These are phyloP conservation scores for Calameuta filiformis DNA, from an alignment of 2,888 invertebrate species.

Conservation along the genomic window DNA sequence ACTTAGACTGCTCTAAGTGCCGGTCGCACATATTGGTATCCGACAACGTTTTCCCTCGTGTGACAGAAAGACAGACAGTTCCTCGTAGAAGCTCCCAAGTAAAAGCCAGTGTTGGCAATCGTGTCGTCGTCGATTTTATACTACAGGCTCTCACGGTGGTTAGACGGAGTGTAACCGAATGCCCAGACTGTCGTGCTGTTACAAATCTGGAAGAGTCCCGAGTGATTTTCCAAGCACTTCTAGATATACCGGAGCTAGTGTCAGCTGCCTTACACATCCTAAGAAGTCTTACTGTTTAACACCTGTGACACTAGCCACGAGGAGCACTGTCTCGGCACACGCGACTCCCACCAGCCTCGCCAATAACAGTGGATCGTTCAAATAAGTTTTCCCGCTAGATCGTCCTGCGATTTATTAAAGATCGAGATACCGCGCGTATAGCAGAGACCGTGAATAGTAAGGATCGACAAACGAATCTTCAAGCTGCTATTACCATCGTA, in stretches of 20 bases:
- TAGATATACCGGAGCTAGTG: background rate
- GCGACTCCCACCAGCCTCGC: background rate
- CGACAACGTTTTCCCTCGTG: constrained; percentile 64
- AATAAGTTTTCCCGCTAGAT: background rate
- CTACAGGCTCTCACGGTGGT: background rate
- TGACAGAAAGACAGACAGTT: constrained; percentile 67
- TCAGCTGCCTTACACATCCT: background rate
- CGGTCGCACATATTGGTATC: constrained; percentile 39
- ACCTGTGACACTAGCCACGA: background rate
- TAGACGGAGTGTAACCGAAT: constrained; percentile 29
- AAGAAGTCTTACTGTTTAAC: background rate
- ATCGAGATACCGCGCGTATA: background rate
- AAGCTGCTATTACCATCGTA: background rate
- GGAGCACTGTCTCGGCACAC: background rate
- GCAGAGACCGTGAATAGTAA: background rate
- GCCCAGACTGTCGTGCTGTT: constrained; percentile 16
- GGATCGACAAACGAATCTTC: background rate
- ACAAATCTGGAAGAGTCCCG: background rate
- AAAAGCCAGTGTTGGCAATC: background rate
- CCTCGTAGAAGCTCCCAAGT: background rate
- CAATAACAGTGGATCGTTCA: background rate
- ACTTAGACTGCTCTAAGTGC: constrained; percentile 61
- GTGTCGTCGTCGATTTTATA: background rate
- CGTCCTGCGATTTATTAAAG: background rate
- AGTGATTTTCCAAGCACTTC: background rate